Percentiles rank a stretch among this genome's conserved stretches.
Conservation (phyloP, 2,797 vertebrate species). For the Acanthurus leucopareius region DNA sequence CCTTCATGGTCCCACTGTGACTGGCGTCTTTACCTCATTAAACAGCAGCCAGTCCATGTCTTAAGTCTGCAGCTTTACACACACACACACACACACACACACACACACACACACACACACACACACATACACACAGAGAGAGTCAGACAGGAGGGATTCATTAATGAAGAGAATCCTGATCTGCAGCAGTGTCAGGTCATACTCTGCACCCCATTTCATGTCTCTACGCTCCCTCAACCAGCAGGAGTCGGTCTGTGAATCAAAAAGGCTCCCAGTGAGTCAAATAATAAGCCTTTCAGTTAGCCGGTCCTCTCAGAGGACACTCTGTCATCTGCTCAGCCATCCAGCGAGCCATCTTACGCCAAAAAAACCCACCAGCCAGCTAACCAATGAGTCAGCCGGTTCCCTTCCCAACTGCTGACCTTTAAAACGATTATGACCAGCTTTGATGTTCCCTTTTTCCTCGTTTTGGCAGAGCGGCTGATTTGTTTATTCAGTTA, state of each 20-base stretch:
- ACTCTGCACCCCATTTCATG: conserved; percentile 7
- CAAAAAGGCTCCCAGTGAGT: neutral
- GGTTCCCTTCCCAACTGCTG: conserved; percentile 35
- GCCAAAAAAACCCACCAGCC: conserved; percentile 1
- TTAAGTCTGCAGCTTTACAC: conserved; percentile 46
- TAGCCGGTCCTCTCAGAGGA: neutral
- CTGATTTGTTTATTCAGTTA: conserved; percentile 75
- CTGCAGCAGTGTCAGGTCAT: conserved; percentile 1
- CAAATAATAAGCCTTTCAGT: conserved; percentile 21
- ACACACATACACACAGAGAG: neutral
- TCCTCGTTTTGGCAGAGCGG: conserved; percentile 57
- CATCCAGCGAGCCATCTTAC: neutral
- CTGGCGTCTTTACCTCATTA: conserved; percentile 82
- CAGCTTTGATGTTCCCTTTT: conserved; percentile 71
- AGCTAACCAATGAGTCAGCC: conserved; percentile 36
- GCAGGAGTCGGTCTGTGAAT: neutral
- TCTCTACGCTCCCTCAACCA: neutral
- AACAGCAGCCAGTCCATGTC: conserved; percentile 76
- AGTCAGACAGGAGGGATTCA: conserved; percentile 9
- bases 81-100: neutral
- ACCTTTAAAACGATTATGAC: conserved; percentile 64
- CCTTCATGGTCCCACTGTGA: conserved; percentile 62
- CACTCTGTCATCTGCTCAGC: too few relatives aligned
- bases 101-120: neutral
- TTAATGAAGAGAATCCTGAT: conserved; percentile 15